Base-by-base conservation (phyloP, 2,113 vertebrate genomes). In the Clarias gariepinus region DNA sequence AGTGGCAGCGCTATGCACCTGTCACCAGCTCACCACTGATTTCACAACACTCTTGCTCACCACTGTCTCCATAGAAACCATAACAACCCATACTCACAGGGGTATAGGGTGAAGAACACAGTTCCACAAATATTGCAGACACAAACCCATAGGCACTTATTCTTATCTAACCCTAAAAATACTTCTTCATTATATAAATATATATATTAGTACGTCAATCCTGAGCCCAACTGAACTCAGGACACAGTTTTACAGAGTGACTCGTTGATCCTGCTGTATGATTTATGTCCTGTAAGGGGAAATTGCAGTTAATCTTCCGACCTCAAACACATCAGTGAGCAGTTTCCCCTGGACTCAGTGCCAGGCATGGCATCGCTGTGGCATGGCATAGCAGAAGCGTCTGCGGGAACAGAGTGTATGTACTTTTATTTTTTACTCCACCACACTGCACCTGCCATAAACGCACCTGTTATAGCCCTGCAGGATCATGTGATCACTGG, bases 1-100 rank as follows among this genome's bases (percentile, higher is more conserved):
- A 63, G 58, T 21, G 9, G 79, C 66, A 71, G 66, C 78, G 25
- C 68, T 69, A 82, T 18, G 61, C 81, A 76, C 86, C 86, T 87
- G 86, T 87, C 86, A 87, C 86, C 86, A 41, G 86, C 86, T 83
- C 73, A 87, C 71, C 33, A 66, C 10, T 69, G 85, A 82, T 87
- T 87, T 87, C 71, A 78, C 73, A 87, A 83, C 71, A 83, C 52
- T 28, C 52, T 74, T 87, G 81, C 76, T 87, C 80, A 53, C 66
- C 86, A 41, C 68, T 58, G 81, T 83, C 81, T 87, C 86, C 53
- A 87, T 87, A 76, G 81, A 41, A 87, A 83, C 86, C 81, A 66
- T 33, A 76, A 82, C 69, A 77, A 87, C 64, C 71, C 23, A 36
- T 52, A 47, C 41, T 53, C 61, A 30, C 1, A 13, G 79, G 85